phyloP scores from a whole-genome alignment of 2,888 invertebrate genomes.

The Pandemis cinnamomeana region DNA sequence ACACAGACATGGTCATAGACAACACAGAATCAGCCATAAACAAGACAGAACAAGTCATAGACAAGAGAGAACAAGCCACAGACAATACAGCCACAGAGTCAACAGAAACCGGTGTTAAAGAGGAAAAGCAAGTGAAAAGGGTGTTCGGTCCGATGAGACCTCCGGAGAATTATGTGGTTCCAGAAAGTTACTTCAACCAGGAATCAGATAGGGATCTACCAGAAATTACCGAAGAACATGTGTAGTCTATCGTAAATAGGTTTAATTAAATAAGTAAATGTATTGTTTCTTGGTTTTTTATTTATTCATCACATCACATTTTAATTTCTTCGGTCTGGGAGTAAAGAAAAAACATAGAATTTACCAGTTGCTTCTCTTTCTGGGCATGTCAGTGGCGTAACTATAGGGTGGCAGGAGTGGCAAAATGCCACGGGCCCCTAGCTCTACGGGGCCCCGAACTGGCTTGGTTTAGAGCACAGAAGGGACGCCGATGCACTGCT shows the following conservation, averaged over 20 bases:
- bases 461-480: too few species aligned
- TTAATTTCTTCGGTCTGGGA: too few species aligned
- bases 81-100: constrained; percentile 27
- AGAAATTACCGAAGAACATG: constrained; percentile 71
- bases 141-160: constrained; percentile 80
- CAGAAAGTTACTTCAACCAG: constrained; percentile 76
- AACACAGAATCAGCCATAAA: constrained; percentile 31
- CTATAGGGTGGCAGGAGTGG: too few species aligned
- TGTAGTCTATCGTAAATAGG: constrained; percentile 1
- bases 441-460: too few species aligned
- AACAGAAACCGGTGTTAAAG: constrained; percentile 11
- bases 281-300: background rate
- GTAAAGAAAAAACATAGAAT: too few species aligned
- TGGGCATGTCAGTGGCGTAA: too few species aligned
- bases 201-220: constrained; percentile 75
- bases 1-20: constrained; percentile 26
- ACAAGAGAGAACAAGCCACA: constrained; percentile 5
- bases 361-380: too few species aligned
- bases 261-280: constrained; percentile 1
- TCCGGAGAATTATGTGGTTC: constrained; percentile 75
- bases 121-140: constrained; percentile 52
- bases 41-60: background rate
- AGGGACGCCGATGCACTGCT: too few species aligned
- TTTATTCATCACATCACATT: too few species aligned
- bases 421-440: too few species aligned